Conservation (phyloP, 2,888 invertebrate genomes). For the Athalia cordata region DNA sequence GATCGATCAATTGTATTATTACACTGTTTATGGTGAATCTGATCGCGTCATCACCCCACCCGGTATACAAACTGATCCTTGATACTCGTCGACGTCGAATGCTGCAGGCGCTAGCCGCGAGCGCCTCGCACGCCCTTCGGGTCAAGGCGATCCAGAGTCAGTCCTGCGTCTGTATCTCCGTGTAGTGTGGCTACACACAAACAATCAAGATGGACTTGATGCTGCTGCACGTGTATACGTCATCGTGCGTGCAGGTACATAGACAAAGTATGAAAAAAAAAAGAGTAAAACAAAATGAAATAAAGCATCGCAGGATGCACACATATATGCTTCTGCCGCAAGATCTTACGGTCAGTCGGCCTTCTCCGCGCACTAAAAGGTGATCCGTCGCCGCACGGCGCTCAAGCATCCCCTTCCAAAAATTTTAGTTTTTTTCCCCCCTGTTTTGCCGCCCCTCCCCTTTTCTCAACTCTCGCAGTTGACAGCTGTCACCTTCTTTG, state of each 20-base stretch:
- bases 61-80: conserved; percentile 5
- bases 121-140: conserved; percentile 62
- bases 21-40: not conserved
- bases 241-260: too few relatives aligned
- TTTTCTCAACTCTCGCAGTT: conserved; percentile 54
- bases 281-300: too few relatives aligned
- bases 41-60: conserved; percentile 29
- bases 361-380: conserved; percentile 36
- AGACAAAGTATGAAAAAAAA: too few relatives aligned
- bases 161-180: conserved; percentile 46
- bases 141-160: conserved; percentile 64
- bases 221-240: too few relatives aligned
- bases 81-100: conserved; percentile 20
- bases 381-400: not conserved
- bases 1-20: not conserved
- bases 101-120: conserved; percentile 36
- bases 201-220: too few relatives aligned
- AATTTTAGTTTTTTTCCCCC: not conserved
- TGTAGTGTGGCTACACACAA: not conserved
- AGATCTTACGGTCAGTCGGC: not conserved
- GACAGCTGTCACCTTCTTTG: conserved; percentile 71
- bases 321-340: not conserved
- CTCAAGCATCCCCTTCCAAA: too few relatives aligned
- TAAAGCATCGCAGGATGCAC: not conserved
- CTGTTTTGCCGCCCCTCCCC: not conserved